phyloP scores from a whole-genome alignment of 2,888 invertebrate species.

The Creontiades dilutus region DNA sequence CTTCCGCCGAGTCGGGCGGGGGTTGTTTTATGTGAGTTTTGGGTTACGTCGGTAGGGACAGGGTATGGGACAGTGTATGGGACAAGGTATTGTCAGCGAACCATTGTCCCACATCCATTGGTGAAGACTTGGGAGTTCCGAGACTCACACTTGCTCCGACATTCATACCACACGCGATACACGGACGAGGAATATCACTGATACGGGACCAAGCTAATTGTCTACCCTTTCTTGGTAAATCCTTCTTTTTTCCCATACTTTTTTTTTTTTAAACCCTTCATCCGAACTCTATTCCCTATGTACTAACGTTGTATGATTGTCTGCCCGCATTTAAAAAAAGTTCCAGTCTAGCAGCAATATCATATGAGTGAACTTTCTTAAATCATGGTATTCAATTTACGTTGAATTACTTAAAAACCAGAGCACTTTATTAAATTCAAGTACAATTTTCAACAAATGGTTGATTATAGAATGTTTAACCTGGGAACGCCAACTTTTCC shows the following conservation, averaged over 20 bases:
- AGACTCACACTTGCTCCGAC: background rate
- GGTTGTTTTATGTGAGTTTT: slow-evolving; percentile 63
- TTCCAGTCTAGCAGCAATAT: too few relatives aligned
- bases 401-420: too few relatives aligned
- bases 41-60: background rate
- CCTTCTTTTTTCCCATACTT: background rate
- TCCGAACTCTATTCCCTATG: slow-evolving; percentile 46
- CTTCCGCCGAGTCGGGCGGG: background rate
- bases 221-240: slow-evolving; percentile 24
- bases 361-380: too few relatives aligned
- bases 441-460: too few relatives aligned
- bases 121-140: background rate
- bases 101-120: slow-evolving; percentile 22
- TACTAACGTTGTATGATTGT: background rate
- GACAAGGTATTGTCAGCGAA: background rate
- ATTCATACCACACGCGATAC: background rate
- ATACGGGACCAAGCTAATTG: slow-evolving; percentile 16
- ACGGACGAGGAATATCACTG: background rate
- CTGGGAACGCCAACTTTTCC: too few relatives aligned
- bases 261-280: background rate
- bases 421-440: too few relatives aligned
- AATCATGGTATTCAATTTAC: too few relatives aligned
- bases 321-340: too few relatives aligned
- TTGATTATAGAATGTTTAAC: too few relatives aligned
- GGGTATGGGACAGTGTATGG: background rate